Evolutionary conservation across 2,113 vertebrate species (phyloP).

Genomic region (Urocynchramus pylzowi): DNA sequence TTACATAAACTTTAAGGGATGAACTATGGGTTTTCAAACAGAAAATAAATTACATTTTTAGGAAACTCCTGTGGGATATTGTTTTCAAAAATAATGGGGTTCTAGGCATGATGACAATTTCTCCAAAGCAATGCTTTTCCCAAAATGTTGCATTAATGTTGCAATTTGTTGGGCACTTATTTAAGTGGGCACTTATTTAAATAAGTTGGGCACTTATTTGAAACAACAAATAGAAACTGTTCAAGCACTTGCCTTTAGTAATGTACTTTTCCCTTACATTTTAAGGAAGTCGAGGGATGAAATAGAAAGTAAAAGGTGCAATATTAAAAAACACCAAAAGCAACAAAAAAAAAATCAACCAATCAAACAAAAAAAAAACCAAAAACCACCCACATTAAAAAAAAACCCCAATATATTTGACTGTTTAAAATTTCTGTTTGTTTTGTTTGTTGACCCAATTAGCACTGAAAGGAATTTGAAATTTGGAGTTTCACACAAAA

Average conservation of each 20-base stretch:
- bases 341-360: neutral
- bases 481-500: neutral
- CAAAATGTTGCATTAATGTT: neutral
- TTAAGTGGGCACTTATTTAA: neutral
- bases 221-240: neutral
- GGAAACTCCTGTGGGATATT: neutral
- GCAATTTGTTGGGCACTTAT: neutral
- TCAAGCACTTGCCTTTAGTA: neutral
- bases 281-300: neutral
- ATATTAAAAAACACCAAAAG: neutral
- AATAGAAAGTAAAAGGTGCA: neutral
- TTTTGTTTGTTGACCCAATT: neutral
- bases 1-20: neutral
- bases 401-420: rapidly evolving
- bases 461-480: neutral
- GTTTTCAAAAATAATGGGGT: neutral
- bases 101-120: neutral
- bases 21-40: neutral
- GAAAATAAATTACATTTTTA: neutral
- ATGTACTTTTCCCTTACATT: neutral
- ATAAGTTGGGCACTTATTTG: neutral
- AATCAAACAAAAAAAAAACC: neutral
- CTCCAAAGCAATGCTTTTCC: neutral
- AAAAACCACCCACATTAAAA: rapidly evolving
- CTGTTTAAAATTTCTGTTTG: neutral